A percentile compares a stretch with the other conserved stretches of the same genome.
Conservation (phyloP, 2,113 vertebrate genomes). For the Prolemur simus region DNA sequence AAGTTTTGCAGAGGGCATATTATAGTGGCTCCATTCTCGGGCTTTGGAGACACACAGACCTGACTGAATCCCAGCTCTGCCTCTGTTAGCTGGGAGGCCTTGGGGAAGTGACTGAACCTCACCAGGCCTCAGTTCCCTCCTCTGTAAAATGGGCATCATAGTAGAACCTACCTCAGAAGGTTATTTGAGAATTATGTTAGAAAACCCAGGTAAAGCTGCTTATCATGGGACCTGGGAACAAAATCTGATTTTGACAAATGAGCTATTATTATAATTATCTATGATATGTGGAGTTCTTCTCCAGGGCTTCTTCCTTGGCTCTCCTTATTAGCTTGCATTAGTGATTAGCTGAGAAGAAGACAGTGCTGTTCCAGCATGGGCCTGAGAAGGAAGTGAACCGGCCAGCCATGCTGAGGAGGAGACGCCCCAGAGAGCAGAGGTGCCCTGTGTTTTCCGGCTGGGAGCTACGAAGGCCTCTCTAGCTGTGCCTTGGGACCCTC, state of each 20-base stretch:
- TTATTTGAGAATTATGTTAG: background rate
- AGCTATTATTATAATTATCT: background rate
- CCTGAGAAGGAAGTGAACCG: background rate
- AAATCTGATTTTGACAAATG: background rate
- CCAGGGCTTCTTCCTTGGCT: background rate
- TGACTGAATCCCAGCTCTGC: background rate
- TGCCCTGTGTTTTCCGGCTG: no score
- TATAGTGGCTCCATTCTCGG: fast-evolving
- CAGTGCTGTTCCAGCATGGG: background rate
- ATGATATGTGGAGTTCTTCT: background rate
- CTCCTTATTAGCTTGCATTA: background rate
- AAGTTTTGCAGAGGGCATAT: background rate
- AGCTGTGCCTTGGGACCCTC: background rate
- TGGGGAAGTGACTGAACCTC: background rate
- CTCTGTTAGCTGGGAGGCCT: background rate
- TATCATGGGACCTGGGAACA: background rate
- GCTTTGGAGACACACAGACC: background rate
- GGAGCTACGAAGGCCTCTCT: background rate
- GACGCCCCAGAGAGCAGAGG: background rate
- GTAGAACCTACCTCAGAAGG: background rate
- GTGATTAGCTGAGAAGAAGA: background rate
- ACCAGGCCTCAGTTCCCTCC: background rate
- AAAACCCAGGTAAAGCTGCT: background rate
- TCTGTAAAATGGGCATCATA: background rate
- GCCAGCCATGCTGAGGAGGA: background rate